Evolutionary conservation across 2,113 vertebrate genomes (phyloP).

Genomic region (Ascaphus truei): DNA sequence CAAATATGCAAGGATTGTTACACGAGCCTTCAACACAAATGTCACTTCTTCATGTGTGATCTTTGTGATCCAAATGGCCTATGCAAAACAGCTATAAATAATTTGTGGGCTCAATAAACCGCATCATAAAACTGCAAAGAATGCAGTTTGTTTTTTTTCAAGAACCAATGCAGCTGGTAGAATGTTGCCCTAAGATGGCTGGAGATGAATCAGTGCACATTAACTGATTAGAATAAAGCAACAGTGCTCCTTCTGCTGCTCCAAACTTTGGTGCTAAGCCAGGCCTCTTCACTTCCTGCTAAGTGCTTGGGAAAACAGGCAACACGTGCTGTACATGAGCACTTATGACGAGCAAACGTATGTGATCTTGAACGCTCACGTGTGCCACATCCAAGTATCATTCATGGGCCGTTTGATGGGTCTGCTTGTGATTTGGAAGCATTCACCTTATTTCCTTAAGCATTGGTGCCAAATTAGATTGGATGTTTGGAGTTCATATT

Average conservation of each 20-base stretch:
- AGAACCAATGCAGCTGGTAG: slow-evolving; percentile 23
- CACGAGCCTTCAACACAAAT: slow-evolving; percentile 1
- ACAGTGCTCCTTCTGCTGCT: not conserved
- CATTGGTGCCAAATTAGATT: no score
- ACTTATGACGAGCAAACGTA: no score
- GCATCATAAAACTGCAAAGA: slow-evolving; percentile 8
- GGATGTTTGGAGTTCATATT: no score
- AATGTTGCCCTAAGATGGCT: not conserved
- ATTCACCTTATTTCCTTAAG: no score
- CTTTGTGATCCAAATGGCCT: slow-evolving; percentile 32
- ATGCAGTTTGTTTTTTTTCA: slow-evolving; percentile 11
- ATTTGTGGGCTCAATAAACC: slow-evolving; percentile 15
- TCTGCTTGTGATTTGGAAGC: no score
- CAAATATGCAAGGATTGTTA: no score
- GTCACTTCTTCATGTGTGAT: slow-evolving; percentile 17
- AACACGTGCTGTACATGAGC: slow-evolving; percentile 1
- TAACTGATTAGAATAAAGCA: slow-evolving; percentile 24
- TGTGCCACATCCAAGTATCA: no score
- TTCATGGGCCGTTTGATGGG: no score
- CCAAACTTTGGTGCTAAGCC: not conserved
- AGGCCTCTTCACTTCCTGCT: slow-evolving; percentile 15
- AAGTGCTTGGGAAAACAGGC: slow-evolving; percentile 17
- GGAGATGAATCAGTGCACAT: slow-evolving; percentile 14
- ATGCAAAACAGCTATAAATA: slow-evolving; percentile 23
- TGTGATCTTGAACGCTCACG: no score